Conservation (phyloP, 2,113 vertebrate species). For the Polypterus senegalus region DNA sequence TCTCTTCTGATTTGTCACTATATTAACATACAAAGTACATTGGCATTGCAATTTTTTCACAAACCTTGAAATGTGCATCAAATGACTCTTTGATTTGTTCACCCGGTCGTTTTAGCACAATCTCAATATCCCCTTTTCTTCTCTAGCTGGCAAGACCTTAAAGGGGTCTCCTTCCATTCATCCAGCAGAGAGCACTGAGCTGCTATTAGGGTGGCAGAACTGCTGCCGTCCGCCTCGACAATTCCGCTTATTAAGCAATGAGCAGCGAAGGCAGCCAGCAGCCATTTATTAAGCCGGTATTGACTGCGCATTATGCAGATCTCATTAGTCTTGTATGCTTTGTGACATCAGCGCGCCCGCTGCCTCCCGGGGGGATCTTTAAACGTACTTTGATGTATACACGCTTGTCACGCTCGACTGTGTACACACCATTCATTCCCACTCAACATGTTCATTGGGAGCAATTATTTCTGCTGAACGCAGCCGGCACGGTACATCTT, state of each 20-base stretch:
- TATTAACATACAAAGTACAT: no score
- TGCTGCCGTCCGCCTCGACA: slow-evolving; percentile 21
- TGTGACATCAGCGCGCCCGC: slow-evolving; percentile 31
- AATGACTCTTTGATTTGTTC: no score
- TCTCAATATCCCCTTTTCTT: no score
- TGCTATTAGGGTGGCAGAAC: no score
- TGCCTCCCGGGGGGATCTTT: slow-evolving; percentile 28
- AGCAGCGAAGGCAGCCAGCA: slow-evolving; percentile 11
- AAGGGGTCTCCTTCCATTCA: no score
- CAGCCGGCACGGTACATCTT: slow-evolving; percentile 6
- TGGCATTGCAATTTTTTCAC: no score
- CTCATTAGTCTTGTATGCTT: slow-evolving; percentile 40
- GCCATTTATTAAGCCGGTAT: slow-evolving; percentile 2
- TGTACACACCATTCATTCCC: slow-evolving; percentile 26
- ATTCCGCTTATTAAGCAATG: slow-evolving; percentile 25
- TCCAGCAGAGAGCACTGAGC: no score
- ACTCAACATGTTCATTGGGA: slow-evolving; percentile 29
- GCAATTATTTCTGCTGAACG: slow-evolving; percentile 24
- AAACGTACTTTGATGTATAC: slow-evolving; percentile 40
- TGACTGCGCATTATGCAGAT: slow-evolving; percentile 28
- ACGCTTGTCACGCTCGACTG: slow-evolving; percentile 31
- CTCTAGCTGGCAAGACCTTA: no score
- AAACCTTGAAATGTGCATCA: no score
- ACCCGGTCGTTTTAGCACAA: no score
- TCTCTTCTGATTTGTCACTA: no score